Evolutionary conservation across 2,888 invertebrate genomes (phyloP), one percentile per base, ranked within the genome.

Genomic region (Melikaiella ostensackeni): DNA sequence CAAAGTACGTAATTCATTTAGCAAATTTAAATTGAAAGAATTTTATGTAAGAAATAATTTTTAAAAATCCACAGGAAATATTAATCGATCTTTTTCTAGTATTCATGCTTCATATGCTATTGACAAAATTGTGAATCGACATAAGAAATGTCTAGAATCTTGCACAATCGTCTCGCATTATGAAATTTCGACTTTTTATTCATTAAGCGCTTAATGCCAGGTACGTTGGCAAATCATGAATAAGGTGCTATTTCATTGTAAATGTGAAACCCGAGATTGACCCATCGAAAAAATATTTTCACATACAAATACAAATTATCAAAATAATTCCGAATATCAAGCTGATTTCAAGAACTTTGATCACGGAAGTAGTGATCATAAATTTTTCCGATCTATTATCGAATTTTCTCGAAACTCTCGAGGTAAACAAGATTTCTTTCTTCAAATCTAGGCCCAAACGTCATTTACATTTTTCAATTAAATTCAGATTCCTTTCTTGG

Each of bases 1-100:
- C 96, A 96, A 92, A 96, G 96, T 96, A 90, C 93, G 94, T 92
- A 76, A 64, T 46, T 13, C 5, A 11, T 16, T 62, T 62, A 2
- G 19, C 19, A 5, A 62, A 33, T 30, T 62, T 19, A 30, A 19
- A 30, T 9, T 30, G 27, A 33, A 27, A n/a, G 27, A 0, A 30
- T 19, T 27, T 27, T 30, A 33, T 9, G n/a, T 9, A 33, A 33
- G 33, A n/a, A 33, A n/a, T 30, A n/a, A 33, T 62, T 62, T n/a
- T 30, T 0, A 33, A 19, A 19, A 62, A 30, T 62, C n/a, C 9
- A 30, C 19, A 8, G 19, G 33, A 62, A n/a, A n/a, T 2, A 6
- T 50, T 50, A 9, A 50, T 21, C 7, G 50, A 50, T 50, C 3
- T 59, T 27, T 21, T 27, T 59, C 6, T 59, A 59, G 57, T 24